Percentiles rank a stretch among this genome's conserved stretches.
phyloP scores from a whole-genome alignment of 2,113 vertebrate genomes.

The Piliocolobus tephrosceles region DNA sequence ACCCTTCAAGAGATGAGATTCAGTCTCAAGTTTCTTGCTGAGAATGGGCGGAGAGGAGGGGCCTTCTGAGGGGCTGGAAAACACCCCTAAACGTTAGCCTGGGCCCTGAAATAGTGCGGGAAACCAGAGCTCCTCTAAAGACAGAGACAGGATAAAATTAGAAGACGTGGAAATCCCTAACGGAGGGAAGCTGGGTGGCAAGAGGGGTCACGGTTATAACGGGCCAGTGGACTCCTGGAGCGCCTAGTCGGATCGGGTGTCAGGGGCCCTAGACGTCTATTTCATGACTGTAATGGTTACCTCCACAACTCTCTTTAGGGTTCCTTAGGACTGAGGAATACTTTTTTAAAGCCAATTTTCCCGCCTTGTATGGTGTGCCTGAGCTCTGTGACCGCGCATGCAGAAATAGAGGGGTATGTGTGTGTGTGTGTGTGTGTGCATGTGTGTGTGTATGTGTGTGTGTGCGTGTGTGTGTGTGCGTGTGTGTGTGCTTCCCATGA shows the following conservation, averaged over 20 bases:
- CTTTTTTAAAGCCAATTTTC: background rate
- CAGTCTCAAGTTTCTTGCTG: background rate
- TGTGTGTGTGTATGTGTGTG: no score
- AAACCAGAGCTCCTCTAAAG: slow-evolving; percentile 34
- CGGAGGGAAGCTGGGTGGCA: slow-evolving; percentile 27
- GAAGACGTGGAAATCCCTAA: slow-evolving; percentile 62
- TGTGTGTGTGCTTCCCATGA: no score
- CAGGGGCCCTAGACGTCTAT: background rate
- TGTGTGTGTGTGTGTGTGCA: no score
- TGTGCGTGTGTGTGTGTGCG: no score
- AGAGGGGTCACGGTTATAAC: background rate
- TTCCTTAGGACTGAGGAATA: background rate
- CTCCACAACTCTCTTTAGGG: background rate
- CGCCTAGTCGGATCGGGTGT: background rate
- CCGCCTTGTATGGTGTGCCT: background rate
- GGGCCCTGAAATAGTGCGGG: slow-evolving; percentile 17
- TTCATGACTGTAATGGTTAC: background rate
- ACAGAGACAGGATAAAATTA: slow-evolving; percentile 20
- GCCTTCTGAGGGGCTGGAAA: background rate
- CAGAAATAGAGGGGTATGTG: background rate
- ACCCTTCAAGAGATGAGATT: background rate
- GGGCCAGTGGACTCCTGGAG: background rate
- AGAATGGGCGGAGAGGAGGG: background rate
- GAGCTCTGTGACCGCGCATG: background rate
- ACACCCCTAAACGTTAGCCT: background rate